Evolutionary conservation across 2,113 vertebrate genomes (phyloP).

Genomic region (Bagarius yarrelli): DNA sequence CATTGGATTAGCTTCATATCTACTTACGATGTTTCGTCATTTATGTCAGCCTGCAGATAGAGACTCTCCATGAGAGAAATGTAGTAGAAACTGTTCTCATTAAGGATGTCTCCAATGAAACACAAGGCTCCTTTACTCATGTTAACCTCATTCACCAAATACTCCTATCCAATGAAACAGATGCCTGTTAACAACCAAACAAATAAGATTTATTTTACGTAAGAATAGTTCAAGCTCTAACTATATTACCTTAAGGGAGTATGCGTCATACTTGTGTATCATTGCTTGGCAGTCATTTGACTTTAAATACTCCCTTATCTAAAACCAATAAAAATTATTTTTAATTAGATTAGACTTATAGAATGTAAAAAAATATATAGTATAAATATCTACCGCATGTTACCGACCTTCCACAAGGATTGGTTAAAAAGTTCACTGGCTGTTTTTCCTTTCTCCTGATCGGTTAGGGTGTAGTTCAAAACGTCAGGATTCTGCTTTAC

Average conservation of each 20-base stretch:
- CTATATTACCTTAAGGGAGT: conserved; percentile 72
- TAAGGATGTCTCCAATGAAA: conserved; percentile 77
- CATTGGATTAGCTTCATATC: neutral
- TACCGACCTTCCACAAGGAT: conserved; percentile 67
- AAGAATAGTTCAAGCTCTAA: neutral
- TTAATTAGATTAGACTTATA: neutral
- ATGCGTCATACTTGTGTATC: conserved; percentile 71
- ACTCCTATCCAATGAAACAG: conserved; percentile 63
- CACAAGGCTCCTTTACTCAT: conserved; percentile 69
- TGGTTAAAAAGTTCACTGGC: conserved; percentile 66
- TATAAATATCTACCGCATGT: neutral
- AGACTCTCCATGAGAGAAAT: conserved; percentile 67
- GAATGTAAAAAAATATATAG: neutral
- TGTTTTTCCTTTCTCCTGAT: conserved; percentile 64
- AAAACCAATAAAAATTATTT: neutral
- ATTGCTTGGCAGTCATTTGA: conserved; percentile 61
- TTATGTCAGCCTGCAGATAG: conserved; percentile 71
- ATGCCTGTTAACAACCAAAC: neutral
- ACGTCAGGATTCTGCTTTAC: conserved; percentile 65
- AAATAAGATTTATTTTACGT: neutral
- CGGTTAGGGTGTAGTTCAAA: conserved; percentile 66
- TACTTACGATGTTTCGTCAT: conserved; percentile 66
- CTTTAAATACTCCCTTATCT: conserved; percentile 70
- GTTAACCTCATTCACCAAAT: conserved; percentile 71
- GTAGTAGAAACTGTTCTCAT: conserved; percentile 75